These are phyloP conservation scores for Astatoreochromis straeleni DNA, from an alignment of 2,113 vertebrate species.

Conservation along the genomic window DNA sequence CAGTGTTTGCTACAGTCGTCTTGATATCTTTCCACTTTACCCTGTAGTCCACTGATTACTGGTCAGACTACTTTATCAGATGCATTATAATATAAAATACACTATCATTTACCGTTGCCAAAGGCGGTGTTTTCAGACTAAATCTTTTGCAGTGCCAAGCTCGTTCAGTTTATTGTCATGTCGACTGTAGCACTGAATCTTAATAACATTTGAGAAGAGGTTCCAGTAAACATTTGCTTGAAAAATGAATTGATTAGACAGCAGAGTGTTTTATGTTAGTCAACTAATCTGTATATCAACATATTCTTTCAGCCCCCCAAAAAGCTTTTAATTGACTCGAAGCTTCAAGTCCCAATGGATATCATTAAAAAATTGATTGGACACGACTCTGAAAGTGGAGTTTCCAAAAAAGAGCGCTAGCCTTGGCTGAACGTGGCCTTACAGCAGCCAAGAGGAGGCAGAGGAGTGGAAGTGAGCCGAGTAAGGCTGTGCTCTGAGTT, in stretches of 20 bases:
- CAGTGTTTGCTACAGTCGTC: background rate
- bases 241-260: background rate
- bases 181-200: background rate
- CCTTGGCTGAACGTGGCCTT: background rate
- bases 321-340: background rate
- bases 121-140: background rate
- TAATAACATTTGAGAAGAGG: background rate
- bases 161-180: background rate
- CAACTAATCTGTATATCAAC: background rate
- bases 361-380: background rate
- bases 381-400: background rate
- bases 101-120: background rate
- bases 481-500: background rate
- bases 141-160: background rate
- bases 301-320: background rate
- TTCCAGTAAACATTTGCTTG: background rate
- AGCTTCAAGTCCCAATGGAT: background rate
- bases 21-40: background rate
- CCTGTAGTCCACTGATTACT: background rate
- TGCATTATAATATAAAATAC: background rate
- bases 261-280: background rate
- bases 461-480: background rate
- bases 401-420: background rate
- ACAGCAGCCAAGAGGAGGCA: background rate
- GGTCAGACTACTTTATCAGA: background rate